These are phyloP conservation scores for Cyprinodon brontotheroides DNA, from an alignment of 2,113 vertebrate species.

Conservation along the genomic window DNA sequence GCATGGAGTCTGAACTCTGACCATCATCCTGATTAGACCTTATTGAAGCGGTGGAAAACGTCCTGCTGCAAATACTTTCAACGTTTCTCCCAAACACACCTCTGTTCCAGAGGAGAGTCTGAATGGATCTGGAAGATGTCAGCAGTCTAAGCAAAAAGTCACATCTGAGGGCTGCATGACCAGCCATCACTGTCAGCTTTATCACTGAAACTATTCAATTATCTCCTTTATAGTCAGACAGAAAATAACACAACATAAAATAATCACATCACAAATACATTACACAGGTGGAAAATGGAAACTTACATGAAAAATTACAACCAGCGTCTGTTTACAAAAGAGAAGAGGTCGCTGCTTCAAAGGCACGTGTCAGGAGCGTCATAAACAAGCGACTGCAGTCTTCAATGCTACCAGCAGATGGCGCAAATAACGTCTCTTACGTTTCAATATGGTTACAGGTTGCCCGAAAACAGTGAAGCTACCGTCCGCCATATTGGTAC, in stretches of 20 bases:
- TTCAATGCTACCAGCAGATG: conserved; percentile 25
- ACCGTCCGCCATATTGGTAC: too few species aligned
- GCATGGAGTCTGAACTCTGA: conserved; percentile 8
- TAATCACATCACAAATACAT: rapidly evolving
- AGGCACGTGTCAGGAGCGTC: conserved; percentile 49
- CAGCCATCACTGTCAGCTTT: conserved; percentile 25
- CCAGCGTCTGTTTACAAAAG: neutral
- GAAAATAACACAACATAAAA: neutral
- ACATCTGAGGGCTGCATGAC: conserved; percentile 24
- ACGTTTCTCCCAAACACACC: neutral
- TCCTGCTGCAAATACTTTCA: neutral
- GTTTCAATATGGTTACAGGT: too few species aligned
- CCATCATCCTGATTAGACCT: conserved; percentile 24
- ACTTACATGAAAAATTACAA: neutral
- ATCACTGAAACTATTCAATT: neutral
- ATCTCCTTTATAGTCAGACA: neutral
- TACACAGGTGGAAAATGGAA: neutral
- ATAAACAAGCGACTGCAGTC: conserved; percentile 58
- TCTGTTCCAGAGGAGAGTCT: conserved; percentile 11
- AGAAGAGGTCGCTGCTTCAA: conserved; percentile 21
- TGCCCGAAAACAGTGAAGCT: too few species aligned
- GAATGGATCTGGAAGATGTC: conserved; percentile 18
- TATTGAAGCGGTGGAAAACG: conserved; percentile 39
- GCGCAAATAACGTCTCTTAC: neutral
- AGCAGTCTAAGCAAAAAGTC: conserved; percentile 35